phyloP scores from a whole-genome alignment of 2,113 vertebrate species.

The Anoplopoma fimbria region DNA sequence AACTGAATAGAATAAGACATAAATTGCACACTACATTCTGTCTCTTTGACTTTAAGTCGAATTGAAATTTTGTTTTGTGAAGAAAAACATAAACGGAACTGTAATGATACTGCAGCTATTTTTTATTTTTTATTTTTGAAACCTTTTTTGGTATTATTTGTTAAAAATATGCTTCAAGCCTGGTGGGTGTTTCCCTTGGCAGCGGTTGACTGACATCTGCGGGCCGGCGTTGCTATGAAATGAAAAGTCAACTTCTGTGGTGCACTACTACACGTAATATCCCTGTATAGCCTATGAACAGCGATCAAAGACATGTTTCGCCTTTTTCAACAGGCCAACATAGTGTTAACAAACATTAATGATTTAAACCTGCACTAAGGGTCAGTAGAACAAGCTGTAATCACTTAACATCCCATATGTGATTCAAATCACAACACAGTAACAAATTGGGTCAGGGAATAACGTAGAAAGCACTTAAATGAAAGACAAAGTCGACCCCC shows the following conservation, averaged over 20 bases:
- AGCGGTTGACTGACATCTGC: not conserved
- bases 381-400: not conserved
- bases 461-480: not conserved
- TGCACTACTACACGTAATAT: too few relatives aligned
- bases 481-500: not conserved
- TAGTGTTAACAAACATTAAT: not conserved
- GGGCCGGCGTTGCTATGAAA: not conserved
- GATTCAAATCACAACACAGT: not conserved
- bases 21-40: not conserved
- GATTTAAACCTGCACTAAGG: not conserved
- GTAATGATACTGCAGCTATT: not conserved
- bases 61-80: not conserved
- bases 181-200: not conserved
- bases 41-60: not conserved
- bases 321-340: not conserved
- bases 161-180: not conserved
- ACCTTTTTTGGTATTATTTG: not conserved
- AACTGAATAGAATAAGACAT: not conserved
- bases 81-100: not conserved
- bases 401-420: not conserved
- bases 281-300: not conserved
- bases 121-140: not conserved
- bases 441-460: not conserved
- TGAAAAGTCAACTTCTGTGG: not conserved
- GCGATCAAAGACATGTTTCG: not conserved